phyloP scores from a whole-genome alignment of 2,113 vertebrate species.

The Montifringilla adamsi region DNA sequence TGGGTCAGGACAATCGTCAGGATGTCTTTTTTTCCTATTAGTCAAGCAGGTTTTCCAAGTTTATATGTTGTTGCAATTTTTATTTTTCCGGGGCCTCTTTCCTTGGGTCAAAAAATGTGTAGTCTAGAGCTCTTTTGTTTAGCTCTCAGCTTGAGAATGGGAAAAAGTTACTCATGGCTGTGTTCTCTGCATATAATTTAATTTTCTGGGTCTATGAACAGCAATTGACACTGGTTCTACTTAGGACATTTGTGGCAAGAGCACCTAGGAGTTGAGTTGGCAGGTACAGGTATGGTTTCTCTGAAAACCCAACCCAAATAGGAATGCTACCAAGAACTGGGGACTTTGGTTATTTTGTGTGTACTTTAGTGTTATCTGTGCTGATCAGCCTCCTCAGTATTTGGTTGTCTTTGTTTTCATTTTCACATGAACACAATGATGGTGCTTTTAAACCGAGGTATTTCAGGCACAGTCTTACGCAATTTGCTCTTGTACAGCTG shows the following conservation, averaged over 20 bases:
- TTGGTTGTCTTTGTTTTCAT: conserved; percentile 61
- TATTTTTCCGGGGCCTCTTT: neutral
- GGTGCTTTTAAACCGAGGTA: conserved; percentile 54
- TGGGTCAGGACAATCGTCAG: neutral
- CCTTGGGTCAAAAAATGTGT: conserved; percentile 52
- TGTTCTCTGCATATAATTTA: neutral
- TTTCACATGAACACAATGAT: conserved; percentile 63
- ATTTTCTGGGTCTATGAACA: neutral
- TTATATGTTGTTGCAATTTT: neutral
- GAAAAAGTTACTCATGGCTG: conserved; percentile 41
- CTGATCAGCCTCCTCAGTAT: conserved; percentile 33
- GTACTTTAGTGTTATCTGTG: conserved; percentile 37
- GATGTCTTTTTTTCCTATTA: neutral
- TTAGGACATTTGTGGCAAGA: neutral
- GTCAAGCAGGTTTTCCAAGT: conserved; percentile 44
- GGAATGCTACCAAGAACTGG: neutral
- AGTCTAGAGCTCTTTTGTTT: conserved; percentile 52
- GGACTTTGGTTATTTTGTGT: neutral
- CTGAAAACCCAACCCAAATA: neutral
- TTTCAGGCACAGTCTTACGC: conserved; percentile 64
- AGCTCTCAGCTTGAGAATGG: conserved; percentile 15
- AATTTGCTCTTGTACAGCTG: conserved; percentile 57
- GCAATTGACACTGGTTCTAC: neutral
- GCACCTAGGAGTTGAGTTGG: neutral
- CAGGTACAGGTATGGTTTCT: neutral